These are phyloP conservation scores for Pocillopora meandrina DNA, from an alignment of 92 coral and sea anemone genomes.

Conservation along the genomic window DNA sequence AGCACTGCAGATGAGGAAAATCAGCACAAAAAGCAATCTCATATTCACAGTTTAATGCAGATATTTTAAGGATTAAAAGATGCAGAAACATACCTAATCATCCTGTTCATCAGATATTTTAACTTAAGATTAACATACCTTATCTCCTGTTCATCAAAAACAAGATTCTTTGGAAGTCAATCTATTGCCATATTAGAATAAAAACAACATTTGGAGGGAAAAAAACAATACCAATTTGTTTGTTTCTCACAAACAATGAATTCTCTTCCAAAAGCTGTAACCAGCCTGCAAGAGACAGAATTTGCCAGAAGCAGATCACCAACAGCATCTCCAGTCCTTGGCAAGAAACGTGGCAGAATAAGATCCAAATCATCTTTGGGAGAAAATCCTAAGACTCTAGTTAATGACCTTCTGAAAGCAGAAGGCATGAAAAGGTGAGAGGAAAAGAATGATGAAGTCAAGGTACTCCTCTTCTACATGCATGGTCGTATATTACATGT, in stretches of 20 bases:
- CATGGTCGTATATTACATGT: neutral
- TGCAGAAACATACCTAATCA: too few species aligned
- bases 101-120: too few species aligned
- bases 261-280: constrained; percentile 8
- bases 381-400: constrained; percentile 42
- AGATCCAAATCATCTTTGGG: constrained; percentile 70
- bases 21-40: too few species aligned
- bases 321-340: constrained; percentile 35
- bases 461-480: neutral
- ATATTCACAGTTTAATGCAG: too few species aligned
- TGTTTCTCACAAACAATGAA: neutral
- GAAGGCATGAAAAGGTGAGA: constrained; percentile 58
- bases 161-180: too few species aligned
- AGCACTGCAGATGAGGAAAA: too few species aligned
- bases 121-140: too few species aligned
- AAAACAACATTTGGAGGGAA: neutral
- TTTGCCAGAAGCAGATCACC: neutral
- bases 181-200: too few species aligned
- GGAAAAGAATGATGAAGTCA: too few species aligned
- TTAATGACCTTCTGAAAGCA: constrained; percentile 32
- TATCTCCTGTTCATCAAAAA: too few species aligned
- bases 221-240: neutral
- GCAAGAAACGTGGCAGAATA: constrained; percentile 42
- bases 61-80: too few species aligned
- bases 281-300: constrained; percentile 24